These are phyloP conservation scores for Cercopithecus neglectus DNA, from an alignment of 2,797 vertebrate species.

Conservation along the genomic window DNA sequence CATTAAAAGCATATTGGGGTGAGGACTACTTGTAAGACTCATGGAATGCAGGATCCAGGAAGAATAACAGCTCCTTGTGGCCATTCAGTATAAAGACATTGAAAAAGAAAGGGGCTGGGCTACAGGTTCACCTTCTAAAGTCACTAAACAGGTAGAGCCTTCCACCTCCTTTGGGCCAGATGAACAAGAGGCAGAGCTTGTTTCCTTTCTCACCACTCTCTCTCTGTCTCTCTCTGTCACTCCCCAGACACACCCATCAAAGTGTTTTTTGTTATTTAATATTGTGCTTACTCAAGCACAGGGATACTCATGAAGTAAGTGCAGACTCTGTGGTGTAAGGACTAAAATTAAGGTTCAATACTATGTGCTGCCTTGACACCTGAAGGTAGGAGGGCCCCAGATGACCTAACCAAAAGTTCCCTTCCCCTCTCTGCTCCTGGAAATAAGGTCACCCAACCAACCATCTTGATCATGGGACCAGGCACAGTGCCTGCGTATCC, in stretches of 20 bases:
- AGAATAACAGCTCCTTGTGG: too few relatives aligned
- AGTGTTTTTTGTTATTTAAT: background rate
- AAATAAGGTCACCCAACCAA: background rate
- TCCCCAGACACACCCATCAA: background rate
- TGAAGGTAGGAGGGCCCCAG: background rate
- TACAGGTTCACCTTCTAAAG: too few relatives aligned
- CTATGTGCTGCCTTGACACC: background rate
- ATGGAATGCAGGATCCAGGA: too few relatives aligned
- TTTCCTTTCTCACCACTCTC: background rate
- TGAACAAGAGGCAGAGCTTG: too few relatives aligned
- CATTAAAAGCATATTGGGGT: too few relatives aligned
- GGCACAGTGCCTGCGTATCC: background rate
- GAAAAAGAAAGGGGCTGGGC: too few relatives aligned
- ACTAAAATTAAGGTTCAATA: background rate
- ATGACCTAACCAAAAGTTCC: background rate
- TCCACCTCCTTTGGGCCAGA: too few relatives aligned
- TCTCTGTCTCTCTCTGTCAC: background rate
- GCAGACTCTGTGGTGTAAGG: background rate
- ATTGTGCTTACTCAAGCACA: background rate
- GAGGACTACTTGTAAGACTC: too few relatives aligned
- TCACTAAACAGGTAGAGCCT: too few relatives aligned
- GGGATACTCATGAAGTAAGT: background rate
- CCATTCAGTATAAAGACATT: too few relatives aligned
- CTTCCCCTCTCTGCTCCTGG: background rate
- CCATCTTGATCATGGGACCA: background rate